phyloP scores from a whole-genome alignment of 2,888 invertebrate species.

The Tridacna crocea region DNA sequence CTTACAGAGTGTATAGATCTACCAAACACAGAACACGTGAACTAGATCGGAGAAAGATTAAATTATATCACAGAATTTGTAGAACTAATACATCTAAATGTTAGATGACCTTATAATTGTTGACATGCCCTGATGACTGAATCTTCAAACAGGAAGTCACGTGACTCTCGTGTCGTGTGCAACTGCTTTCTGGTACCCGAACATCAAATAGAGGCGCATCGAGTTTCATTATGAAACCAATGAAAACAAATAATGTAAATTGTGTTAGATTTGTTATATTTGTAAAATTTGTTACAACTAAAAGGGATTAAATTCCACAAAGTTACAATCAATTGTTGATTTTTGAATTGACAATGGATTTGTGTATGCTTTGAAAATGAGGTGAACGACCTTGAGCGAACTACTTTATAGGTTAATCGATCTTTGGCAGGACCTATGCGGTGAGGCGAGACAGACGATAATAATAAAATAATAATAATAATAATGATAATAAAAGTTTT shows the following conservation, averaged over 20 bases:
- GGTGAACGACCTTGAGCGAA: no score
- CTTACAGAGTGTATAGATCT: no score
- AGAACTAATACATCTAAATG: background rate
- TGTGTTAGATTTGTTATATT: background rate
- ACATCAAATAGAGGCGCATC: slow-evolving; percentile 3
- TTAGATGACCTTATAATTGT: slow-evolving; percentile 16
- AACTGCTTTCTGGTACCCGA: slow-evolving; percentile 3
- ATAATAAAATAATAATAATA: no score
- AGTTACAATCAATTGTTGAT: no score
- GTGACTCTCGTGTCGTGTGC: slow-evolving; percentile 20
- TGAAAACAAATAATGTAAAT: slow-evolving; percentile 7
- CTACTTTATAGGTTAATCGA: no score
- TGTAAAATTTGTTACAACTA: background rate
- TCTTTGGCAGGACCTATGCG: no score
- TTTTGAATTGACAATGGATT: no score
- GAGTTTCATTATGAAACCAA: background rate
- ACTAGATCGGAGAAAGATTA: background rate
- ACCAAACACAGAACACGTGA: no score
- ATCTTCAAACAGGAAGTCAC: slow-evolving; percentile 21
- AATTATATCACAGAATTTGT: background rate
- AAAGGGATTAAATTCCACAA: no score
- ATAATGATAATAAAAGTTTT: no score
- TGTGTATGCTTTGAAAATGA: no score
- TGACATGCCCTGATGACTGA: slow-evolving; percentile 23
- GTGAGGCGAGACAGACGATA: no score